Conservation (phyloP, 1,140 invertebrate genomes). For the Fragariocoptes setiger region DNA sequence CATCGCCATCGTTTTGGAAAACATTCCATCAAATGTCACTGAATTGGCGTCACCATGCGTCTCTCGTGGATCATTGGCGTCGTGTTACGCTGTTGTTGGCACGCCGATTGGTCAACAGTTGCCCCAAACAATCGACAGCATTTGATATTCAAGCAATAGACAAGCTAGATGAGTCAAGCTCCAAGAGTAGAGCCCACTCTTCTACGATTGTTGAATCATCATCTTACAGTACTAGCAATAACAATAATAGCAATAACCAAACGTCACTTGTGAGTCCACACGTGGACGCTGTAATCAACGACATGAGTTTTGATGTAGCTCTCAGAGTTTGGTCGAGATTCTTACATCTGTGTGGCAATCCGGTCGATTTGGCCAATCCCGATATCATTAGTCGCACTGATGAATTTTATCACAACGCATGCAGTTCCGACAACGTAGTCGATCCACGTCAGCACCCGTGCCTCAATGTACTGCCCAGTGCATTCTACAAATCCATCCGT, state of each 20-base stretch:
- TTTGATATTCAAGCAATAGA: background rate
- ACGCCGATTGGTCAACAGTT: constrained; percentile 29
- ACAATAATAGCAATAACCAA: background rate
- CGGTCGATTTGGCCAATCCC: constrained; percentile 58
- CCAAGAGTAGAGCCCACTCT: background rate
- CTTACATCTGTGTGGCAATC: constrained; percentile 66
- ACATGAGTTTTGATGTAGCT: constrained; percentile 56
- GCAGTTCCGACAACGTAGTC: constrained; percentile 20
- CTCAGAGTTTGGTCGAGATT: constrained; percentile 80
- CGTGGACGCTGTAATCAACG: constrained; percentile 13
- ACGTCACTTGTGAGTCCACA: constrained; percentile 7
- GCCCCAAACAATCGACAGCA: background rate
- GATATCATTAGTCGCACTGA: constrained; percentile 52
- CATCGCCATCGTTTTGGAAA: constrained; percentile 75
- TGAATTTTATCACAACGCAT: constrained; percentile 30
- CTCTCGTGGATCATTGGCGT: constrained; percentile 78
- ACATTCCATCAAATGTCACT: constrained; percentile 66
- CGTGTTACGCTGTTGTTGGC: constrained; percentile 62
- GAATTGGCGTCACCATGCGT: constrained; percentile 65
- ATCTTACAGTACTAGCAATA: background rate
- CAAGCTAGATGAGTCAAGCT: background rate
- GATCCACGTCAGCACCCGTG: constrained; percentile 75
- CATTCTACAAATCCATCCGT: constrained; percentile 73
- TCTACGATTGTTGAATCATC: background rate
- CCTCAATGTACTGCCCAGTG: constrained; percentile 44